Evolutionary conservation across 2,888 invertebrate genomes (phyloP).

Genomic region (Troides oblongomaculatus): DNA sequence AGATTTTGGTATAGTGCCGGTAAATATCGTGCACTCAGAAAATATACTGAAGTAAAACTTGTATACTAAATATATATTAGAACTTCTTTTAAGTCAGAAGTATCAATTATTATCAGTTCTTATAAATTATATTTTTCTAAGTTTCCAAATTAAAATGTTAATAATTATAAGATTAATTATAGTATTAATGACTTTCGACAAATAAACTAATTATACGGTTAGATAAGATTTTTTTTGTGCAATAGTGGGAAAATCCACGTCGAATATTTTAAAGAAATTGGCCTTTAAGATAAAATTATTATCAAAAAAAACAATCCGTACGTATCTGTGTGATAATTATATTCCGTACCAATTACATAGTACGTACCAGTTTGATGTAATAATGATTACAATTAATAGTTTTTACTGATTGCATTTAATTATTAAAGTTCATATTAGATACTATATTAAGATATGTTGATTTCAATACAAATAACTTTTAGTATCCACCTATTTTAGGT

Average conservation of each 20-base stretch:
- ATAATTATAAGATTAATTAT: no score
- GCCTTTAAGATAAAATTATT: slow-evolving; percentile 33
- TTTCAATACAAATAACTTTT: no score
- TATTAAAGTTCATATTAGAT: background rate
- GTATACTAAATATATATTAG: no score
- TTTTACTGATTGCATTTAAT: background rate
- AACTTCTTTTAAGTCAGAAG: no score
- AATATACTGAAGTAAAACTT: no score
- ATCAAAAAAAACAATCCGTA: background rate
- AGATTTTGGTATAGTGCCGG: no score
- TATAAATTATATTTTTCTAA: no score
- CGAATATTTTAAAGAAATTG: slow-evolving; percentile 46
- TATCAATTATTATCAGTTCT: background rate
- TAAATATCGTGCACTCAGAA: no score
- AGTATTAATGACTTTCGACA: no score
- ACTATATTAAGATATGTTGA: no score
- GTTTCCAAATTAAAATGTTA: no score
- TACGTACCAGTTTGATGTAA: background rate
- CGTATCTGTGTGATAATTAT: background rate
- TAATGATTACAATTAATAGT: background rate
- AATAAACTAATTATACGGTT: background rate
- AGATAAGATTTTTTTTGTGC: background rate
- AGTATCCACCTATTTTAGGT: no score
- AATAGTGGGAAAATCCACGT: background rate
- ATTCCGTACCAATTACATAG: background rate